Evolutionary conservation across 2,113 vertebrate species (phyloP), one percentile per base, ranked within the genome.

Genomic region (Ammodytes marinus): DNA sequence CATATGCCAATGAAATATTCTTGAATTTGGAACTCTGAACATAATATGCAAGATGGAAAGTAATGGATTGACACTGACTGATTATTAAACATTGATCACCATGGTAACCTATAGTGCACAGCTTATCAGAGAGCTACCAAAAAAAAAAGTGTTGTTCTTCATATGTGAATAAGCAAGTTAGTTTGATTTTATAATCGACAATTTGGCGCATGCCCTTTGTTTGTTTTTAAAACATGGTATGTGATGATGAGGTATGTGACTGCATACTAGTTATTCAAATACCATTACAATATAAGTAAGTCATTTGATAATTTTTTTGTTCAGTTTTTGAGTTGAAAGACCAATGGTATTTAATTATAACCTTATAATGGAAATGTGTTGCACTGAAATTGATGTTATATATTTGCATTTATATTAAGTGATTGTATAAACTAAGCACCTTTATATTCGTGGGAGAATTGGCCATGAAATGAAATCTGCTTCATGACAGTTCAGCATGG

Each of bases 61-160:
- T 27, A 27, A 27, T 27, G 27, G 27, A 27, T 27, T 27, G 27
- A 27, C 27, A 27, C 27, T 27, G 27, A 27, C 27, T 27, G 27
- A 27, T 27, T 27, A 27, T 27, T 27, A 27, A 27, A 55, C 77
- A 53, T 8, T 4, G 17, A 71, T 79, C 49, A 66, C 40, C 69
- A 43, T 19, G 43, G 39, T 42, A 74, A 78, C 49, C 37, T 66
- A 52, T 53, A 19, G 59, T 43, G 49, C 69, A 50, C n/a, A 63
- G 13, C 12, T 52, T 42, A 77, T 65, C 52, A n/a, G 19, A 46
- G 17, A 74, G 27, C 59, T 27, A 37, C 45, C n/a, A 4, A 66
- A 42, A 66, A 5, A 7, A 27, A 27, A 53, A 15, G 49, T 12
- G 12, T 2, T 45, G 50, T 64, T 61, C 14, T 46, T 49, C 35